Evolutionary conservation across 2,113 vertebrate species (phyloP).

Genomic region (Clinocottus analis): DNA sequence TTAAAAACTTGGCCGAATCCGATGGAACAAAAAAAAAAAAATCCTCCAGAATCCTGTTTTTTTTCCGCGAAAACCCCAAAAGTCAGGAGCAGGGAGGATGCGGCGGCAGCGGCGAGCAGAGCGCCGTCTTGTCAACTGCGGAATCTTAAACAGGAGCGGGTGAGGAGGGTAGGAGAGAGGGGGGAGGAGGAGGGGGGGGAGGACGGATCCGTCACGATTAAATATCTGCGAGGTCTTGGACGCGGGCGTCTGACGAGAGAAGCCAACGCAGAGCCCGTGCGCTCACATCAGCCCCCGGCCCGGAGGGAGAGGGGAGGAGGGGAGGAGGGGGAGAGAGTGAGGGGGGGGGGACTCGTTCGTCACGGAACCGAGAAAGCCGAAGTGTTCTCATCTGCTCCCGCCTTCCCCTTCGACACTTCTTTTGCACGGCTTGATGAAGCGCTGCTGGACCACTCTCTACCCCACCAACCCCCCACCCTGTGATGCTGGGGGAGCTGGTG

Average conservation of each 20-base stretch:
- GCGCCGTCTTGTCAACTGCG: conserved; percentile 57
- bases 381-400: conserved; percentile 34
- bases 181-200: not conserved
- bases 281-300: conserved; percentile 38
- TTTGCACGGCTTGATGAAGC: conserved; percentile 10
- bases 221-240: conserved; percentile 49
- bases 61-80: not conserved
- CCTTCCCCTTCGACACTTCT: conserved; percentile 7
- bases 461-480: not conserved
- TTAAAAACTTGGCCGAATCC: conserved; percentile 61
- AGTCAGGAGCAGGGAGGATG: conserved; percentile 24
- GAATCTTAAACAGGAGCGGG: conserved; percentile 65
- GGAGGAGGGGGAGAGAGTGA: not conserved
- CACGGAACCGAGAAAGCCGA: conserved; percentile 27
- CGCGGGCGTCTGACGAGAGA: conserved; percentile 54
- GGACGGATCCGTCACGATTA: conserved; percentile 65
- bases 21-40: not conserved
- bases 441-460: not conserved
- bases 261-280: conserved; percentile 51
- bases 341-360: conserved; percentile 29
- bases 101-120: conserved; percentile 6
- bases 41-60: conserved; percentile 65
- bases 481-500: conserved; percentile 25
- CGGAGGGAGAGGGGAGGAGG: not conserved
- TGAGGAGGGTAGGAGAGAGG: not conserved